Evolutionary conservation across 2,113 vertebrate species (phyloP).

Genomic region (Anthoscopus minutus): DNA sequence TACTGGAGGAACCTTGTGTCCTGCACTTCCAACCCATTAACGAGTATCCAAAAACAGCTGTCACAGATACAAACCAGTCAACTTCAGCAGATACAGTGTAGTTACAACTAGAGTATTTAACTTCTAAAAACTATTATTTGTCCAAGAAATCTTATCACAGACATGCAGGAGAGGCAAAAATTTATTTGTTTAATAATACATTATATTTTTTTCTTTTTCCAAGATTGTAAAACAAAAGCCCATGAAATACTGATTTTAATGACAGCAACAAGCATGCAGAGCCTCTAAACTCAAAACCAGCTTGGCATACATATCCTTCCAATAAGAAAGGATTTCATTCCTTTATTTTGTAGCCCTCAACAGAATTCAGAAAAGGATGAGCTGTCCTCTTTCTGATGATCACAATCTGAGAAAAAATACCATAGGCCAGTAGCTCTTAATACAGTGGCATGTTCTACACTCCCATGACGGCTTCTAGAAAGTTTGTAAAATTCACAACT

Average conservation of each 20-base stretch:
- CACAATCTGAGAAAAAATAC: not conserved
- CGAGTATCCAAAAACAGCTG: not conserved
- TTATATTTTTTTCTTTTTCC: no score
- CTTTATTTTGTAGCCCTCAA: not conserved
- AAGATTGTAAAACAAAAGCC: not conserved
- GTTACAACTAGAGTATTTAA: not conserved
- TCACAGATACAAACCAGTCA: not conserved
- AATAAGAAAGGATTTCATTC: not conserved
- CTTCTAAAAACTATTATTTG: not conserved
- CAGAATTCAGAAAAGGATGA: not conserved
- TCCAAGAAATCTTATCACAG: not conserved
- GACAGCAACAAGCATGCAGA: not conserved
- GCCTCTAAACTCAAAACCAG: not conserved
- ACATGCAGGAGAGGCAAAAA: not conserved
- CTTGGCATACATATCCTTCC: not conserved
- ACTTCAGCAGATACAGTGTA: not conserved
- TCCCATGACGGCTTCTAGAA: not conserved
- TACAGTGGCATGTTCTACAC: rapidly evolving
- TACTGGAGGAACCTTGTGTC: not conserved
- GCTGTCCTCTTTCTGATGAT: not conserved
- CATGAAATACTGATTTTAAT: not conserved
- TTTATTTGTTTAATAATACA: no score
- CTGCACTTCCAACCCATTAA: not conserved
- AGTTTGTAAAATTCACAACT: not conserved
- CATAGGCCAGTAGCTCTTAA: not conserved